A percentile compares a stretch with the other conserved stretches of the same genome.
phyloP scores from a whole-genome alignment of 1,140 invertebrate genomes.

The Anoplophora glabripennis region DNA sequence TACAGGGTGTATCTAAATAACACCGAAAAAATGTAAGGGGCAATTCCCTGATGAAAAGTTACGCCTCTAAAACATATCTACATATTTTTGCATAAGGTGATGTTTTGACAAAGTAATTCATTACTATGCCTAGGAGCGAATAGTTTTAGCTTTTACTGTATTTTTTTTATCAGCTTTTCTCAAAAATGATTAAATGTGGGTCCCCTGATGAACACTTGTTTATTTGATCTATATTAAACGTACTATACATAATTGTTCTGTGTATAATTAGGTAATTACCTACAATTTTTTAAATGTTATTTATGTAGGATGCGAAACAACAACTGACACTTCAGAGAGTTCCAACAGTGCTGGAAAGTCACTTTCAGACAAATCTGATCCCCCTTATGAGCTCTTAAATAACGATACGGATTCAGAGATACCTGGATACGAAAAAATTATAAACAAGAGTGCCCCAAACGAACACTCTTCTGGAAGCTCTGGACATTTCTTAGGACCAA shows the following conservation, averaged over 20 bases:
- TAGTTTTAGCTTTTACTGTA: too few species aligned
- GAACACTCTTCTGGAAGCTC: slow-evolving; percentile 13
- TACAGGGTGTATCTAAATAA: too few species aligned
- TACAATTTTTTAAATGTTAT: not conserved
- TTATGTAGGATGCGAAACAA: slow-evolving; percentile 13
- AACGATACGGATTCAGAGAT: slow-evolving; percentile 39
- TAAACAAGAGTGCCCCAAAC: not conserved
- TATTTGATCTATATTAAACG: not conserved
- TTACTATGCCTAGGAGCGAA: too few species aligned
- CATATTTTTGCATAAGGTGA: too few species aligned
- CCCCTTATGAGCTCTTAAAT: slow-evolving; percentile 54
- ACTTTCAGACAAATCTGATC: slow-evolving; percentile 40
- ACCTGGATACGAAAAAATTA: slow-evolving; percentile 37
- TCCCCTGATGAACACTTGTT: too few species aligned
- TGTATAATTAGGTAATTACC: not conserved
- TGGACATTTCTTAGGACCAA: slow-evolving; percentile 14
- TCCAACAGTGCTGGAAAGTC: slow-evolving; percentile 33
- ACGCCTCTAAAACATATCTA: too few species aligned
- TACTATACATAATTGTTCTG: not conserved
- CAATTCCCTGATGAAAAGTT: too few species aligned
- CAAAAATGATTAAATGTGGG: too few species aligned
- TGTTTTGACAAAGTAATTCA: too few species aligned
- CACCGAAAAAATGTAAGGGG: too few species aligned
- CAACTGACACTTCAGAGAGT: slow-evolving; percentile 34
- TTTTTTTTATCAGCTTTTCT: too few species aligned